Evolutionary conservation across 2,113 vertebrate genomes (phyloP), one percentile per base, ranked within the genome.

Genomic region (Murina feae): DNA sequence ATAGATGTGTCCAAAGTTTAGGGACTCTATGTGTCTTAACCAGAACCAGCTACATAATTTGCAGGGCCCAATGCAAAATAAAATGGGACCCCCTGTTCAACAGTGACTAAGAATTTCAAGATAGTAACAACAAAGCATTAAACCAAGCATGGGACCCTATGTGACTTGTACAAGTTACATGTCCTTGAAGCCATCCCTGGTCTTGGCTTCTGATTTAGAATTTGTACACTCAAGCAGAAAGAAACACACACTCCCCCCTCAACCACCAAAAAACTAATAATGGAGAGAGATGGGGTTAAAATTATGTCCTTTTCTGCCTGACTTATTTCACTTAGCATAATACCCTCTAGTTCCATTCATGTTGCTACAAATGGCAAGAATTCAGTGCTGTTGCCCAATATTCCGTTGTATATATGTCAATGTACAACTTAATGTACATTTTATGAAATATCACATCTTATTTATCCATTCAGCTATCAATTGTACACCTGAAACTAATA

Each of bases 121-220:
- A 35, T 58, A 23, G 28, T 32, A 28, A 74, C 18, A 49, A 4
- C 39, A 89, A 66, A 89, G 25, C 32, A 37, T 78, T 78, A 75
- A 71, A 53, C 13, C 8, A 69, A 90, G 3, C 20, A 10, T 44
- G 9, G 32, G 14, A 17, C 28, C 39, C 42, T 55, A 3, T 58
- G 53, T 72, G 51, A 58, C 32, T 83, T 86, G 23, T 14, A 47
- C 21, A 86, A 39, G 9, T 69, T 82, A 75, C 51, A 90, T 0
- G 5, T 30, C 25, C 23, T 32, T 51, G 80, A 84, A 76, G 21
- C 25, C 3, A n/a, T 42, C 10, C 18, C 16, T 80, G 20, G 32
- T 68, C n/a, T 84, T 95, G 32, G 82, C 21, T 93, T 91, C 58
- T 92, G 30, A 72, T 82, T 8, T 44, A 88, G 93, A 92, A 47